Percentiles rank a stretch among this genome's conserved stretches.
Evolutionary conservation across 2,113 vertebrate genomes (phyloP).

Genomic region (Isichthys henryi): DNA sequence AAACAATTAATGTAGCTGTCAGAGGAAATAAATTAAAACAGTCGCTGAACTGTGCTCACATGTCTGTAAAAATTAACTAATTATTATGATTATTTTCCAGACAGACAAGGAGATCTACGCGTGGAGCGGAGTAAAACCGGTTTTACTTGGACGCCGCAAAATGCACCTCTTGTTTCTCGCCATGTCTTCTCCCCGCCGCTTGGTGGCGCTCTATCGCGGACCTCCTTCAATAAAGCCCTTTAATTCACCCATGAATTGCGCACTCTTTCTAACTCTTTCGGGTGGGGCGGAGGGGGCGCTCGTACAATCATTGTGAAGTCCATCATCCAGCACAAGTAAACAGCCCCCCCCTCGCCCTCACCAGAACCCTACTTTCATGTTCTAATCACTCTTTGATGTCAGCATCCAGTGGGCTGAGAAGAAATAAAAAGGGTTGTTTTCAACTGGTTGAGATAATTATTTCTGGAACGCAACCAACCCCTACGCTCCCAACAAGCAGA

Average conservation of each 20-base stretch:
- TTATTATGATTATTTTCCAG: not conserved
- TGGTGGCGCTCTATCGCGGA: not conserved
- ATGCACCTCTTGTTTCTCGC: not conserved
- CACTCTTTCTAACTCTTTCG: not conserved
- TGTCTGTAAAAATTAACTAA: not conserved
- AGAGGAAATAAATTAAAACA: not conserved
- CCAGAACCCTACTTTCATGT: not conserved
- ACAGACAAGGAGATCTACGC: not conserved
- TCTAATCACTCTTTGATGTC: not conserved
- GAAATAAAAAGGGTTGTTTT: not conserved
- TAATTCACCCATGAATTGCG: not conserved
- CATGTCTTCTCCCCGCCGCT: not conserved
- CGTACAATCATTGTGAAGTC: too few relatives aligned
- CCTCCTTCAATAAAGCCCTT: not conserved
- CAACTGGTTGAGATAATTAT: slow-evolving; percentile 1
- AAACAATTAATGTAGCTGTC: not conserved
- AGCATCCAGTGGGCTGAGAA: slow-evolving; percentile 3
- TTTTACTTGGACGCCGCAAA: not conserved
- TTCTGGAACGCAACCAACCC: not conserved
- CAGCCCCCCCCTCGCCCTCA: not conserved
- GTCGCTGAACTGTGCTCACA: not conserved
- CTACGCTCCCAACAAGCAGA: not conserved
- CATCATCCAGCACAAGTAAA: not conserved
- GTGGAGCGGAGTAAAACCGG: not conserved
- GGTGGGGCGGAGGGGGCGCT: not conserved